phyloP scores from a whole-genome alignment of 2,888 invertebrate species.

The Ceramica pisi region DNA sequence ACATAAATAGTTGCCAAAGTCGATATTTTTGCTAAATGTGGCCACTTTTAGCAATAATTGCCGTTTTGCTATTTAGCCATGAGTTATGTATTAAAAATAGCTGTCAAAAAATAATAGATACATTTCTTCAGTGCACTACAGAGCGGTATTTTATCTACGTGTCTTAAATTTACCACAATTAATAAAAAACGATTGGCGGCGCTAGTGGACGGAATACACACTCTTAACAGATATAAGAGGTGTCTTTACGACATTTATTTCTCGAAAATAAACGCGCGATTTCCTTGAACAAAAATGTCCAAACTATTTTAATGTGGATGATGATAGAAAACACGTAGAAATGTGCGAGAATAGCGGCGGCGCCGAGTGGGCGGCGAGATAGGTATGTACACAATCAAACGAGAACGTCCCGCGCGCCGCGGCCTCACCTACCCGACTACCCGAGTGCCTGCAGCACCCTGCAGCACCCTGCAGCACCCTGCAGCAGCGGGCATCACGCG shows the following conservation, averaged over 20 bases:
- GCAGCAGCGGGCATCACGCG: not conserved
- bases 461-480: not conserved
- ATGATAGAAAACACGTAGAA: slow-evolving; percentile 53
- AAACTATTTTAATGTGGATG: slow-evolving; percentile 58
- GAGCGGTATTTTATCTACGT: no score
- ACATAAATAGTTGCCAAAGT: no score
- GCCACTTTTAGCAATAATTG: no score
- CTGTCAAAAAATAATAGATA: no score
- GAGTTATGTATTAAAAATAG: no score
- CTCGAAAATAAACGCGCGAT: slow-evolving; percentile 48
- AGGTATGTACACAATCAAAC: slow-evolving; percentile 26
- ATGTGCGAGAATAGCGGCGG: slow-evolving; percentile 56
- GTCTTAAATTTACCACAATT: no score
- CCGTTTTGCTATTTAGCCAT: no score
- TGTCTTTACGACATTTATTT: slow-evolving; percentile 19
- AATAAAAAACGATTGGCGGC: no score
- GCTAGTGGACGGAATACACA: no score
- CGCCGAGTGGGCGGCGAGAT: slow-evolving; percentile 57
- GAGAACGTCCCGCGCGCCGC: not conserved
- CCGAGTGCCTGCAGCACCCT: not conserved
- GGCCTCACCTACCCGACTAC: no score
- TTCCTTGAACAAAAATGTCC: slow-evolving; percentile 56
- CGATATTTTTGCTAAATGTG: no score
- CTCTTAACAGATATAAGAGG: slow-evolving; percentile 11
- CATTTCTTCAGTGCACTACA: no score